Evolutionary conservation across 2,888 invertebrate genomes (phyloP), one percentile per base, ranked within the genome.

Genomic region (Tetragnatha montana): DNA sequence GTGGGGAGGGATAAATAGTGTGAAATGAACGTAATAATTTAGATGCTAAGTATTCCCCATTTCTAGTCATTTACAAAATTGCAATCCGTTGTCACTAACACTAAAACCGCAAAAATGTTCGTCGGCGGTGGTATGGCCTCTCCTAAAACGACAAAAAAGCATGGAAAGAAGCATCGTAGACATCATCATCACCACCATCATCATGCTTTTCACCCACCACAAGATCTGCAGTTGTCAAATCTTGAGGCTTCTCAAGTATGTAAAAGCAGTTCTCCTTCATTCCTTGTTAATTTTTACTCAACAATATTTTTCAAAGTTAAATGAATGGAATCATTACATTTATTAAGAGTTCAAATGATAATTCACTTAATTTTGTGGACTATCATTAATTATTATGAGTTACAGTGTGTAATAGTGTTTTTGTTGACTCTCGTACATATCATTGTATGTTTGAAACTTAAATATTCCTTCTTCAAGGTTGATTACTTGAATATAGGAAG

Each of bases 171-270:
- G 86, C 90, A 88, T 70, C 87, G 88, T 35, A 88, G 81, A 35
- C 88, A 90, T 74, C 91, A 92, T 93, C 91, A 91, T 19, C 90
- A 90, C 35, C 90, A 90, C n/a, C 90, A 90, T 69, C 90, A 90
- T 78, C 86, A 89, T 81, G 82, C 79, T 69, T 90, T 90, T 80
- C 90, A 90, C 87, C 90, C 90, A 14, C 89, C 88, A 21, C 91
- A 91, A 76, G 89, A 89, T 87, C 80, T 87, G 6, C 87, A 89
- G 19, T 49, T 88, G 10, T 81, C 88, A 60, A 82, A 88, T 79
- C 78, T 89, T 12, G 91, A 91, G 79, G 89, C 91, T 8, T 91
- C 91, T 47, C 91, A 91, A 69, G 91, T 91, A 81, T 80, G 82
- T 35, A 6, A 21, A 35, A 35, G 35, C 35, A 35, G 35, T 35